Base-by-base conservation (phyloP, 2,888 invertebrate species). In the Autographa gamma region DNA sequence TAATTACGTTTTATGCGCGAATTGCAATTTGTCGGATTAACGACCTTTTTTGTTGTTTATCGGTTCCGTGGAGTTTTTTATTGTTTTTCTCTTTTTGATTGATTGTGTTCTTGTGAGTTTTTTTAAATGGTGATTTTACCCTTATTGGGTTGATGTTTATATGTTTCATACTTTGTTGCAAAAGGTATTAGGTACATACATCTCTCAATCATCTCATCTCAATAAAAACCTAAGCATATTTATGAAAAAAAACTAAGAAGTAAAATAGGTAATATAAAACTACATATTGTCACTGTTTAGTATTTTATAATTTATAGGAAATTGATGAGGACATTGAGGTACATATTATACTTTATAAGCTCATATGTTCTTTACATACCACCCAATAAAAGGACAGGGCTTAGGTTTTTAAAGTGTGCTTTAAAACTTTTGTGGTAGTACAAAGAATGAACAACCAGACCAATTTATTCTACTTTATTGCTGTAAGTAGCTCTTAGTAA, bases 1-100 rank as follows among this genome's bases (percentile, higher is more conserved):
- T 95, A 95, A 95, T 95, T 95, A 93, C 93, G 92, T 93, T 95
- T 95, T 94, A 95, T 92, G 93, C 92, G 90, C 92, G 93, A 93
- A 92, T 93, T 89, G 93, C 94, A 94, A 95, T 95, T 94, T 91
- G 86, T 89, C 79, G 88, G 90, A 95, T 95, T 95, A 95, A 94
- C 93, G 93, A 91, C 90, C 90, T 92, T 90, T 79, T 81, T 72
- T 77, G 74, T 83, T 86, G 86, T 85, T 86, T 82, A 81, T 82
- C 79, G 81, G 83, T 85, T 85, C 86, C 76, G 79, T 79, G 77
- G 77, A 82, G 74, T 76, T 84, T 83, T 88, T 85, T 85, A 82
- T 85, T 78, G 80, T 74, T 77, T 81, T 65, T 66, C 75, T 48
- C 54, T 84, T 75, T 85, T 81, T 85, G 80, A 85, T 85, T 63